These are phyloP conservation scores for Trichacis sp. DNA, from an alignment of 2,888 invertebrate species.

Conservation along the genomic window DNA sequence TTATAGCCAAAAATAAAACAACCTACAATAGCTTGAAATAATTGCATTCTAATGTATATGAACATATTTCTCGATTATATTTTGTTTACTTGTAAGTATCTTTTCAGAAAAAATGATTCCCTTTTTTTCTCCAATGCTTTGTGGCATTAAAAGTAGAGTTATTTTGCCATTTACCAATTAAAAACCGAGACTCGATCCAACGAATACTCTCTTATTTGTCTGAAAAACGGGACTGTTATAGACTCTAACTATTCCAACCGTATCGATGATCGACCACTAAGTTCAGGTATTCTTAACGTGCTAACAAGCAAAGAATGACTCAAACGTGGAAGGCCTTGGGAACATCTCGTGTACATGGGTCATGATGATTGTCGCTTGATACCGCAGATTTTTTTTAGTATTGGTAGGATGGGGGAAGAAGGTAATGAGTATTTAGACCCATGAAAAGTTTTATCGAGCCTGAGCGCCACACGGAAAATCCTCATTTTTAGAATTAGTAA, in stretches of 20 bases:
- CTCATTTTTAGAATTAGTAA: constrained; percentile 21
- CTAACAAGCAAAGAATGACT: constrained; percentile 21
- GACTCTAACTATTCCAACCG: not conserved
- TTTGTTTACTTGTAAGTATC: too few species aligned
- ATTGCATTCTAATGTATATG: too few species aligned
- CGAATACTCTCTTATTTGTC: too few species aligned
- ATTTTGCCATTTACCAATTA: too few species aligned
- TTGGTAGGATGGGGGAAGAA: not conserved
- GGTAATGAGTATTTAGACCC: constrained; percentile 59
- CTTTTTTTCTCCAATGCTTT: too few species aligned
- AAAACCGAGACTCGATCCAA: too few species aligned
- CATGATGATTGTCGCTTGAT: constrained; percentile 47
- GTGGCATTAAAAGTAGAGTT: too few species aligned
- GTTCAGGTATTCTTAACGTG: constrained; percentile 5
- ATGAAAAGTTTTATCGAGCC: constrained; percentile 54
- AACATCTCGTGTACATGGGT: constrained; percentile 30
- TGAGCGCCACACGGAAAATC: constrained; percentile 32
- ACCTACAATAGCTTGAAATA: too few species aligned
- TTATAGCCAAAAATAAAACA: too few species aligned
- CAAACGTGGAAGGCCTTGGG: constrained; percentile 38
- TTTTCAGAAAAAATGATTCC: too few species aligned
- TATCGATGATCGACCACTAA: constrained; percentile 7
- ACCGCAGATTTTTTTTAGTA: constrained; percentile 33
- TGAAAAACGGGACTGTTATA: too few species aligned
- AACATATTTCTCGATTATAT: too few species aligned